Evolutionary conservation across 2,113 vertebrate species (phyloP).

Genomic region (Rana temporaria): DNA sequence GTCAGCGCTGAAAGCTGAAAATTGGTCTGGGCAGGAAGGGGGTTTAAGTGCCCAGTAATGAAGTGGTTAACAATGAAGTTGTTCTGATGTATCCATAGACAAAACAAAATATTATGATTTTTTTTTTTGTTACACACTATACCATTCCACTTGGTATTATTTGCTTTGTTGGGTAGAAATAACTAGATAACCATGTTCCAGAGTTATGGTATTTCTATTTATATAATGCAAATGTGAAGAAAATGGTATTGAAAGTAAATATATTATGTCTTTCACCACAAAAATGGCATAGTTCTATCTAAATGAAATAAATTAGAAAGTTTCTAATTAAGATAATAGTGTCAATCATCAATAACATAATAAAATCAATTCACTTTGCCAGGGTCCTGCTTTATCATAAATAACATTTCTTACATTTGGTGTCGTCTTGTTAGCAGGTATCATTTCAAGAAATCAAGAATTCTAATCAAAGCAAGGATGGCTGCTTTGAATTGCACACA

Average conservation of each 20-base stretch:
- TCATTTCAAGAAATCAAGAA: conserved; percentile 47
- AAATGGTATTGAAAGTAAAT: background rate
- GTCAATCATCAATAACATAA: conserved; percentile 32
- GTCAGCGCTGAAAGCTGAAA: too few species aligned
- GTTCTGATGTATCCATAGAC: too few species aligned
- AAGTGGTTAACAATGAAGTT: too few species aligned
- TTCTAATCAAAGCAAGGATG: conserved; percentile 46
- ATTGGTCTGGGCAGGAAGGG: too few species aligned
- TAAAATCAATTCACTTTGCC: conserved; percentile 46
- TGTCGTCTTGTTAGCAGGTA: conserved; percentile 39
- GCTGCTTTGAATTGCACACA: conserved; percentile 26
- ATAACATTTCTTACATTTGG: conserved; percentile 13
- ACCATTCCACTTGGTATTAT: background rate
- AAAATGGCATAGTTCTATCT: background rate
- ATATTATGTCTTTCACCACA: background rate
- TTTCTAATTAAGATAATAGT: conserved; percentile 19
- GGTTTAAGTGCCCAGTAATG: too few species aligned
- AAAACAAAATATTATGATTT: background rate
- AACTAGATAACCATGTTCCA: background rate
- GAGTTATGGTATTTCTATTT: background rate
- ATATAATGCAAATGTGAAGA: background rate
- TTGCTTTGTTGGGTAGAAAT: background rate
- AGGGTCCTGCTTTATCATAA: background rate
- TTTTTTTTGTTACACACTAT: background rate
- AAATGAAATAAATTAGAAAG: conserved; percentile 14